Evolutionary conservation across 1,140 invertebrate species (phyloP).

Genomic region (Drosophila watanabei): DNA sequence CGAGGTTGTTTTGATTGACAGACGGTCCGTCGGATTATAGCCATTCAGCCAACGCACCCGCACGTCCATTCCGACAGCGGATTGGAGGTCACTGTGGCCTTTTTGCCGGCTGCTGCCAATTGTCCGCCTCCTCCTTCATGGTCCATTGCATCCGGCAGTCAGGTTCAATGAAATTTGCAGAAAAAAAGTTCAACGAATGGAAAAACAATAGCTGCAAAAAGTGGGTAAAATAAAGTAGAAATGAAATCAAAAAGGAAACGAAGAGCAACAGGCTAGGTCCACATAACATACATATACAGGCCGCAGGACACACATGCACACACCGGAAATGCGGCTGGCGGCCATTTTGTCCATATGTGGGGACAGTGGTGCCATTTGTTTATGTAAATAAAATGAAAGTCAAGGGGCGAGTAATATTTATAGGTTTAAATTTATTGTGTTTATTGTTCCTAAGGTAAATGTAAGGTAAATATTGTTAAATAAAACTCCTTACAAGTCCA

Average conservation of each 20-base stretch:
- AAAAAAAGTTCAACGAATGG: constrained; percentile 16
- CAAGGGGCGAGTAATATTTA: background rate
- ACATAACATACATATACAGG: background rate
- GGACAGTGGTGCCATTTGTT: background rate
- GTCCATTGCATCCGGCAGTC: constrained; percentile 41
- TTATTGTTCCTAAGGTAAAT: background rate
- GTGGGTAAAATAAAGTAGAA: constrained; percentile 31
- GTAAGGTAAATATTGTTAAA: no score
- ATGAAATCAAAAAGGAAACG: constrained; percentile 31
- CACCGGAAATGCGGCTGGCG: constrained; percentile 28
- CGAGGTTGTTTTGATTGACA: constrained; percentile 33
- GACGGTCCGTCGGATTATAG: constrained; percentile 15
- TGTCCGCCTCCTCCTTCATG: constrained; percentile 24
- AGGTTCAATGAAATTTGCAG: constrained; percentile 34
- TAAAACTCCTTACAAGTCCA: no score
- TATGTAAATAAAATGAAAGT: background rate
- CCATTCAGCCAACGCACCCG: constrained; percentile 11
- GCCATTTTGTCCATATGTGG: constrained; percentile 8
- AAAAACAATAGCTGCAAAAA: constrained; percentile 16
- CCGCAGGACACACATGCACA: background rate
- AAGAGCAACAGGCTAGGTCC: constrained; percentile 37
- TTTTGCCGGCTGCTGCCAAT: constrained; percentile 38
- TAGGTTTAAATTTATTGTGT: background rate
- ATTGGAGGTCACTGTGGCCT: constrained; percentile 32
- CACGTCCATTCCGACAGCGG: constrained; percentile 20